Evolutionary conservation across 2,797 vertebrate genomes (phyloP), one percentile per base, ranked within the genome.

Genomic region (Lacerta bilineata): DNA sequence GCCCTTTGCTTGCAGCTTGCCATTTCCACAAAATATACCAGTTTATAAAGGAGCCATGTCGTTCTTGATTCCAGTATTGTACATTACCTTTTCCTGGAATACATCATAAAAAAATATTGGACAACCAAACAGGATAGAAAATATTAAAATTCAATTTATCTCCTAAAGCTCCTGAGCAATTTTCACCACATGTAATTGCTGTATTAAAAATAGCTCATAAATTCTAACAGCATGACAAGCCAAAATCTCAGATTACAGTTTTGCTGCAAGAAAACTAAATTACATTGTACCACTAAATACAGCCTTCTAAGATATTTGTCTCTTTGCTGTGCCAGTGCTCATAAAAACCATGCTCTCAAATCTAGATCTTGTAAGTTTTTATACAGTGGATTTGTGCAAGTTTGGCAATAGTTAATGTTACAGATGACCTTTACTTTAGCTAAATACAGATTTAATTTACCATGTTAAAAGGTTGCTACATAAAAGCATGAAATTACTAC

Each of bases 161-260:
- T 93, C 81, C 46, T 91, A 64, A 93, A 91, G 91, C 88, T 87
- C 27, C 81, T 0, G 69, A 94, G 87, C 81, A 91, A 93, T 91
- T 92, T 93, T 76, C 84, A 78, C 74, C 75, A 36, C 41, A 76
- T 92, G 75, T 91, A 95, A 95, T 91, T 93, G 86, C 85, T 79
- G 13, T 74, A 74, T 74, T 74, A 92, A 91, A 94, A 75, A 92
- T 89, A 93, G 46, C 46, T 93, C 74, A 87, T 88, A 93, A 94
- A 94, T 36, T 91, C 72, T 8, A 93, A 89, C 87, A 95, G 85
- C 78, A 87, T 81, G 93, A 88, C 89, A 94, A 91, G 89, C 92
- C 93, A 92, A 95, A 94, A 90, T 85, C 88, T 90, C 91, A 91
- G 88, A 92, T 93, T 94, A 90, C 66, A 85, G 79, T 80, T 88